Base-by-base conservation (phyloP, 2,888 invertebrate genomes). In the Drosophila testacea region DNA sequence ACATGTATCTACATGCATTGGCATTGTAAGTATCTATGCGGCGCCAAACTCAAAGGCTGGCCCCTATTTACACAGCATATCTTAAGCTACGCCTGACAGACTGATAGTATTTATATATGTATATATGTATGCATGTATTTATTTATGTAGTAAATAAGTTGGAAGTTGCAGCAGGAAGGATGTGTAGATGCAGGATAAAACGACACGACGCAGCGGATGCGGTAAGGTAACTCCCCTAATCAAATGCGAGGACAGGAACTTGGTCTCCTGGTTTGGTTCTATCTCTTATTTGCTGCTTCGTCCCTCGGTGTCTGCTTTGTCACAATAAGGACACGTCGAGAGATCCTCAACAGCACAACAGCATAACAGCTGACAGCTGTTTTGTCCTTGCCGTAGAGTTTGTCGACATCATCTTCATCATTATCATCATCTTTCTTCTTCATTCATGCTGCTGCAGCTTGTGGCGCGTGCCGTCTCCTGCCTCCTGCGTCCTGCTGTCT, bases 361-460 rank as follows among this genome's bases (percentile, higher is more conserved):
- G 41, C 42, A 63, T 54, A 85, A 89, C 86, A 86, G 86, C 86
- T 86, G 86, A 65, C 86, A 86, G 86, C 88, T 86, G 86, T 80
- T 85, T 65, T 69, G 70, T 55, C 66, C 51, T 54, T 65, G 44
- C 27, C 56, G 36, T 52, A 34, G 34, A 55, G 55, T 22, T 55
- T 55, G 55, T 55, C 69, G 78, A 83, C 56, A 30, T 34, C 50
- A 41, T 13, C 65, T 44, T 60, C 69, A 55, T 48, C 69, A 44
- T 64, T 61, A 54, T 42, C 67, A 28, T 41, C 54, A 28, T 56
- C 73, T 30, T 63, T 48, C 54, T 44, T 60, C 28, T 38, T 46
- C 55, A 30, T 65, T 56, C 62, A 55, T 51, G 48, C 64, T 48
- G 60, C 46, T 68, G 52, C 61, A 50, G 41, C 50, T 55, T 61